These are phyloP conservation scores for Apis florea DNA, from an alignment of 1,140 invertebrate genomes.

Conservation along the genomic window DNA sequence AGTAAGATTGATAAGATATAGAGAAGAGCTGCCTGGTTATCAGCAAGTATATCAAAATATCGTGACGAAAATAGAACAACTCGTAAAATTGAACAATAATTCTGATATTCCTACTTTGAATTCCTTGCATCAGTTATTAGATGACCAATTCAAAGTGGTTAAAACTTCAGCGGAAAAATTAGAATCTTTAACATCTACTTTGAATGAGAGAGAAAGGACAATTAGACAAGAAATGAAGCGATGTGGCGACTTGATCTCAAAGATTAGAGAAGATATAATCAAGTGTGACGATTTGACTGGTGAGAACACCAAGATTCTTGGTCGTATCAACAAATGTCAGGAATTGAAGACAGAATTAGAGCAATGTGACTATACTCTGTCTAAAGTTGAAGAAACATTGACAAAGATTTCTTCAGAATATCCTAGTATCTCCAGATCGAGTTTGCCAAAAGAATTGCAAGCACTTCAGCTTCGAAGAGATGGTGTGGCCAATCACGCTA, in stretches of 20 bases:
- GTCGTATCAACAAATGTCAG: conserved; percentile 87
- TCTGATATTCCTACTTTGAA: conserved; percentile 86
- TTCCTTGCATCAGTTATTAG: conserved; percentile 85
- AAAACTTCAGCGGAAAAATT: conserved; percentile 88
- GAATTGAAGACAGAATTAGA: conserved; percentile 86
- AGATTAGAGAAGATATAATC: conserved; percentile 91
- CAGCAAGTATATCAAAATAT: conserved; percentile 88
- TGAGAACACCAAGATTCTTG: conserved; percentile 90
- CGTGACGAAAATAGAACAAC: conserved; percentile 88
- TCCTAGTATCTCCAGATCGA: conserved; percentile 89
- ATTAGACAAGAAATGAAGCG: conserved; percentile 87
- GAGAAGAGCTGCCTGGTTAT: conserved; percentile 91
- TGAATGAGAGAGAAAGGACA: conserved; percentile 87
- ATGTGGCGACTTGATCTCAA: conserved; percentile 85
- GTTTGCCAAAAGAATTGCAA: conserved; percentile 89
- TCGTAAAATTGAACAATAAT: conserved; percentile 89
- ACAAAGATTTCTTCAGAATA: conserved; percentile 85
- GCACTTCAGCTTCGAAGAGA: conserved; percentile 89
- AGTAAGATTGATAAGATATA: conserved; percentile 89
- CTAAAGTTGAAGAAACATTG: conserved; percentile 83
- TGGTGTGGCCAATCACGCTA: conserved; percentile 86
- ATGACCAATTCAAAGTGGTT: conserved; percentile 90
- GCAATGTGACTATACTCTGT: conserved; percentile 79
- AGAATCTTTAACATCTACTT: conserved; percentile 85
- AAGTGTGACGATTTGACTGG: conserved; percentile 96